phyloP scores from a whole-genome alignment of 2,113 vertebrate species.

The Urocitellus parryii region DNA sequence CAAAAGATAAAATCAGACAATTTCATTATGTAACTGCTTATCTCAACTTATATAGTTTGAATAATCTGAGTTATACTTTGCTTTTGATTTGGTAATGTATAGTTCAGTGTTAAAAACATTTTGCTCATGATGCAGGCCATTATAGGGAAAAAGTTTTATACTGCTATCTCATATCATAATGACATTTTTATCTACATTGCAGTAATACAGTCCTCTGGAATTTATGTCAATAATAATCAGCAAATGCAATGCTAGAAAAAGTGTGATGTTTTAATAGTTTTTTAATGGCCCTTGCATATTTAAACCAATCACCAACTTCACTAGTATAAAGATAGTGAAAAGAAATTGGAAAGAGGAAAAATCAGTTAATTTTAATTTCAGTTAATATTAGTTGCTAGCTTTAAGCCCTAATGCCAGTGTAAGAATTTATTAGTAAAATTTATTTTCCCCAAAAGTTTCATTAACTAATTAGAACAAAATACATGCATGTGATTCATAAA shows the following conservation, averaged over 20 bases:
- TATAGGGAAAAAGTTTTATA: background rate
- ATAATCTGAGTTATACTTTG: background rate
- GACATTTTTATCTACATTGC: conserved; percentile 7
- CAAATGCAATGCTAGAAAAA: background rate
- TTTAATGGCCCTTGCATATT: background rate
- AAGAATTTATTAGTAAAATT: conserved; percentile 26
- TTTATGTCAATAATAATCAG: conserved; percentile 17
- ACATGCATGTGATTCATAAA: background rate
- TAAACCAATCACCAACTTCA: background rate
- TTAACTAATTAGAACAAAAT: background rate
- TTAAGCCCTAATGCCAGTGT: background rate
- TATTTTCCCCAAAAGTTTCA: background rate
- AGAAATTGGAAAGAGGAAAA: background rate
- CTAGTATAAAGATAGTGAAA: background rate
- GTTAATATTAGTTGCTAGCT: background rate
- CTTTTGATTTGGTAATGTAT: background rate
- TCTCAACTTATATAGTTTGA: background rate
- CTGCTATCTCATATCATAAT: background rate
- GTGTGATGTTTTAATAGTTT: background rate
- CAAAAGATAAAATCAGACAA: background rate
- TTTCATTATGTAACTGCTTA: background rate
- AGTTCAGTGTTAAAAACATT: conserved; percentile 1
- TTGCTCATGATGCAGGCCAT: background rate
- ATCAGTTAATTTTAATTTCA: conserved; percentile 9
- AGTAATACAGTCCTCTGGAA: background rate